These are phyloP conservation scores for Aphaenogaster floridana DNA, from an alignment of 1,140 invertebrate species.

Conservation along the genomic window DNA sequence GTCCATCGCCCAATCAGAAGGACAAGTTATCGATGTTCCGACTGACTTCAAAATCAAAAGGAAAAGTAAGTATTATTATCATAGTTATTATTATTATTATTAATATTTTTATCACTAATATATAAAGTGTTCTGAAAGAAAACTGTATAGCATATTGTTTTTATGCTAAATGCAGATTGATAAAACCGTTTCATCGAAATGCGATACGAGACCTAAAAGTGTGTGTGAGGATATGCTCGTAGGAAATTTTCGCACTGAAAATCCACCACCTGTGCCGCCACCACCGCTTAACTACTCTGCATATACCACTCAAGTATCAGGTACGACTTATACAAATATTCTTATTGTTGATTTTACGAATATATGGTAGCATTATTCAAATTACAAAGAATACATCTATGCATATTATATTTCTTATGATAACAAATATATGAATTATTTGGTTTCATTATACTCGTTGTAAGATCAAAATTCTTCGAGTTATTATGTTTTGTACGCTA, in stretches of 20 bases:
- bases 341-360: neutral
- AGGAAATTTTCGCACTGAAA: conserved; percentile 81
- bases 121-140: neutral
- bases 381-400: neutral
- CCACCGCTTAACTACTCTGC: conserved; percentile 88
- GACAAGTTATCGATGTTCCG: conserved; percentile 89
- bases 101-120: neutral
- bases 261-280: conserved; percentile 88
- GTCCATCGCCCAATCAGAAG: conserved; percentile 82
- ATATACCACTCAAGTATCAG: conserved; percentile 79
- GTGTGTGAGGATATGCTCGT: conserved; percentile 84
- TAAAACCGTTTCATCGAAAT: conserved; percentile 80
- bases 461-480: neutral
- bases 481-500: neutral
- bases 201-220: conserved; percentile 83
- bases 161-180: conserved; percentile 80
- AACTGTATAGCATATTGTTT: neutral
- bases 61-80: conserved; percentile 87
- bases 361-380: neutral
- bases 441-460: neutral
- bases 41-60: conserved; percentile 90
- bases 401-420: conserved; percentile 1
- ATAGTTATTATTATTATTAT: neutral
- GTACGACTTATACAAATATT: conserved; percentile 73
- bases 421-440: conserved; percentile 6